These are phyloP conservation scores for Protobothrops mucrosquamatus DNA, from an alignment of 2,113 vertebrate genomes.

Conservation along the genomic window DNA sequence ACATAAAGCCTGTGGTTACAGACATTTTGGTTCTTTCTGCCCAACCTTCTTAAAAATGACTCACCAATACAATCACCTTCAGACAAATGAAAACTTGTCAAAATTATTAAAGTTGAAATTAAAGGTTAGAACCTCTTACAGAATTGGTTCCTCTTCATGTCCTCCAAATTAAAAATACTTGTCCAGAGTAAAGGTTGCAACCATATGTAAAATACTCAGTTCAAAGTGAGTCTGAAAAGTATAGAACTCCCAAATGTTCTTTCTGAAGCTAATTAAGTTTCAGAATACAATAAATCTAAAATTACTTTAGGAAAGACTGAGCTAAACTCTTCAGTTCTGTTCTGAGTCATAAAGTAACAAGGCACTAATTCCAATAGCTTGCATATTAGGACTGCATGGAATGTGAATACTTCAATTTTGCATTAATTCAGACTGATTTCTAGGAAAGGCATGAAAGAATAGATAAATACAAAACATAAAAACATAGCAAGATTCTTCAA, in stretches of 20 bases:
- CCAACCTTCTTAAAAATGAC: neutral
- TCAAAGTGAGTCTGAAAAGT: neutral
- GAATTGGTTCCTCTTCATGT: neutral
- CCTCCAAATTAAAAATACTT: neutral
- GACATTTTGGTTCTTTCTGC: neutral
- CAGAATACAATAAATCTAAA: neutral
- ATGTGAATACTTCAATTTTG: slow-evolving; percentile 45
- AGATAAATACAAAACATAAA: slow-evolving; percentile 2
- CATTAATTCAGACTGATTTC: slow-evolving; percentile 42
- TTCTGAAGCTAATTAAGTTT: slow-evolving; percentile 1
- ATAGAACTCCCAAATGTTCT: neutral
- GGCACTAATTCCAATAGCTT: slow-evolving; percentile 61
- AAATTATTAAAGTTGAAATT: neutral
- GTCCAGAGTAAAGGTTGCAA: neutral
- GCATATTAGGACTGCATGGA: slow-evolving; percentile 44
- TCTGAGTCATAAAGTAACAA: slow-evolving; percentile 41
- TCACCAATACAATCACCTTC: neutral
- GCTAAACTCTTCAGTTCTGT: slow-evolving; percentile 31
- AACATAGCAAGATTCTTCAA: slow-evolving; percentile 40
- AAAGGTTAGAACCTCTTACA: neutral
- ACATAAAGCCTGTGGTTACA: neutral
- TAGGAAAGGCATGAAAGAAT: slow-evolving; percentile 60
- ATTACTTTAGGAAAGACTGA: slow-evolving; percentile 6
- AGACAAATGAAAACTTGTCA: neutral
- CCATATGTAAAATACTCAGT: neutral